Evolutionary conservation across 2,113 vertebrate species (phyloP), one percentile per base, ranked within the genome.

Genomic region (western clawed frog (Xenopus tropicalis)): DNA sequence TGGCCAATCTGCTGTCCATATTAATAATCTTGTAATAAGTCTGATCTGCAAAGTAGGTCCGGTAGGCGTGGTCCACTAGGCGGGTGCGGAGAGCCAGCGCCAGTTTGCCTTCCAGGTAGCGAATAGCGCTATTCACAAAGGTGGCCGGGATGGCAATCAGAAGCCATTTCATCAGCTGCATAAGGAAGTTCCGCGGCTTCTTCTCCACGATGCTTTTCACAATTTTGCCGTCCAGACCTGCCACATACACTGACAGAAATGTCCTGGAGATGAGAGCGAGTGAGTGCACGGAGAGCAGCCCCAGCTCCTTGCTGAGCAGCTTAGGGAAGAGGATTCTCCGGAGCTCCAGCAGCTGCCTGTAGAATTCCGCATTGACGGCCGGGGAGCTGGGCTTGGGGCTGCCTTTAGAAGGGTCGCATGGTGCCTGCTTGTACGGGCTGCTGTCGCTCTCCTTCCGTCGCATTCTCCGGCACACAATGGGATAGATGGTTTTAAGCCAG

Each of bases 181-280:
- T 70, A 69, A 91, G 82, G 81, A 99, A 99, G 83, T 90, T 87
- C 71, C 85, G 82, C 11, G 97, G 94, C 42, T 91, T 79, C 80
- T 97, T 98, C 78, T 98, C 96, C 85, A 99, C 97, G 61, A 99
- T 99, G 74, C 91, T 96, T 71, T 98, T 98, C 6, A 98, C 97
- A 0, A 99, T 99, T 85, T 97, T 96, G 0, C 97, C 97, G 56
- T 99, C 97, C 83, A 99, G 80, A 13, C 93, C 89, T 0, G 97
- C 97, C 69, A 99, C 96, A 64, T 99, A 99, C 61, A 99, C 97
- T 20, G 97, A 99, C 54, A 99, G 83, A 80, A 99, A 99, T 4
- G 97, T 99, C 86, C 97, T 84, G 19, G 97, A 99, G 51, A 99
- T 80, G n/a, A 99, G 82, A n/a, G 96, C 94, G 44, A 94, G 78